Conservation (phyloP, 2,888 invertebrate genomes). For the Plebejus melissa region DNA sequence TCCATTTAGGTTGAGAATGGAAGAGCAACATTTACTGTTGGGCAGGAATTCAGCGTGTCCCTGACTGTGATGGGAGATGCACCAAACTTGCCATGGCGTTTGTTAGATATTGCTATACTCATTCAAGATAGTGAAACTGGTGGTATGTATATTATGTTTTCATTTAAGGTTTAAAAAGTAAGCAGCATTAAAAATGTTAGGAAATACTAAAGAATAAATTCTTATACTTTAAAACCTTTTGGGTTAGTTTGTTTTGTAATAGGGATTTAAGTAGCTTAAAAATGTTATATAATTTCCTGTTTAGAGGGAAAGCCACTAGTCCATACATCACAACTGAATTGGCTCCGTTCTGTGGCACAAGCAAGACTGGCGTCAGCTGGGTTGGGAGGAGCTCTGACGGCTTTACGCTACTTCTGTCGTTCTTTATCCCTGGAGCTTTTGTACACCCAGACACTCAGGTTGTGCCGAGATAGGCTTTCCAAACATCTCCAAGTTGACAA, state of each 20-base stretch:
- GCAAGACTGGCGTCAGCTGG: conserved; percentile 88
- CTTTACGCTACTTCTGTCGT: conserved; percentile 94
- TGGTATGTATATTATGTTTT: conserved; percentile 63
- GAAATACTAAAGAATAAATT: no score
- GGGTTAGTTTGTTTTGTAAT: background rate
- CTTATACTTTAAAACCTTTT: no score
- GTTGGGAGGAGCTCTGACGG: conserved; percentile 83
- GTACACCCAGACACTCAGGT: conserved; percentile 91
- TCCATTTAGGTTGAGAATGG: conserved; percentile 89
- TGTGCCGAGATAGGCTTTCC: conserved; percentile 92
- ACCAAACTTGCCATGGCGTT: conserved; percentile 94
- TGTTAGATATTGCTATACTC: conserved; percentile 95
- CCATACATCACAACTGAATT: conserved; percentile 95
- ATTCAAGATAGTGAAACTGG: conserved; percentile 99
- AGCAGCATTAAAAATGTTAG: background rate
- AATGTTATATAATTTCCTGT: conserved; percentile 35
- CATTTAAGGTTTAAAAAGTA: no score
- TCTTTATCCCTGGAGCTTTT: conserved; percentile 94
- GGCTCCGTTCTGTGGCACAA: conserved; percentile 96
- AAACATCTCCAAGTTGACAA: conserved; percentile 94
- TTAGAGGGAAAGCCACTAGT: conserved; percentile 96
- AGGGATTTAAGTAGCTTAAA: background rate
- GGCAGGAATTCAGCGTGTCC: conserved; percentile 97
- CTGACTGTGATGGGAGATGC: conserved; percentile 98
- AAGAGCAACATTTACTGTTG: conserved; percentile 94